Percentiles rank a stretch among this genome's conserved stretches.
These are phyloP conservation scores for Lanistes nyassanus DNA, from an alignment of 1,140 invertebrate genomes.

Conservation along the genomic window DNA sequence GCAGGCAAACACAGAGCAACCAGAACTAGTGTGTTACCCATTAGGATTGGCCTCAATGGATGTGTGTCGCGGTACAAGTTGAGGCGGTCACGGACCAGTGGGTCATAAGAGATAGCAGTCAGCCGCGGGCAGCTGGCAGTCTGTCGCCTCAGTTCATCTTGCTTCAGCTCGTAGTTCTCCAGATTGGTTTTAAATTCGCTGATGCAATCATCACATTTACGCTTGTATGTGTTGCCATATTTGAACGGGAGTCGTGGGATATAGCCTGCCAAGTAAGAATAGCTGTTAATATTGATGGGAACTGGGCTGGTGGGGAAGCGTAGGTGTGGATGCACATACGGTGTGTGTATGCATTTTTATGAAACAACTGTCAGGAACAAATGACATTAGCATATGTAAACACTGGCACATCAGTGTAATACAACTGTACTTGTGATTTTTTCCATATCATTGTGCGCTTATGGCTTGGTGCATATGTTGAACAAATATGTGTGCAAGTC, in stretches of 20 bases:
- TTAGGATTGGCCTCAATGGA: conserved; percentile 48
- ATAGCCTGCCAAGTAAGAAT: conserved; percentile 52
- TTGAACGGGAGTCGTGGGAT: conserved; percentile 63
- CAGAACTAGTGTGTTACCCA: conserved; percentile 43
- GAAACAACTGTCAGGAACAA: too few species aligned
- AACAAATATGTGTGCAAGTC: too few species aligned
- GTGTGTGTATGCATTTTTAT: background rate
- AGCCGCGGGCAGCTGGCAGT: conserved; percentile 52
- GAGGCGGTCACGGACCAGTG: conserved; percentile 57
- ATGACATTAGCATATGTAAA: too few species aligned
- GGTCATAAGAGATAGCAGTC: conserved; percentile 57
- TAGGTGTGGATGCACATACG: background rate
- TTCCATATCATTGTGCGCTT: too few species aligned
- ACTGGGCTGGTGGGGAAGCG: too few species aligned
- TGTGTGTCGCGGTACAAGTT: conserved; percentile 61
- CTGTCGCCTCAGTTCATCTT: conserved; percentile 48
- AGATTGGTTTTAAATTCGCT: conserved; percentile 57
- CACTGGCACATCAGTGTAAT: too few species aligned
- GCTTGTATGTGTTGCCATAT: conserved; percentile 65
- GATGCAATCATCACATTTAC: conserved; percentile 62
- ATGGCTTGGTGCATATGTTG: too few species aligned
- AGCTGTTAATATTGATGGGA: background rate
- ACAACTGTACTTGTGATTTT: too few species aligned
- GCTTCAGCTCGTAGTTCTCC: conserved; percentile 49
- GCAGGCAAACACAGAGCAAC: background rate